A percentile compares a stretch with the other conserved stretches of the same genome.
Evolutionary conservation across 2,888 invertebrate genomes (phyloP).

Genomic region (Mechanitis mazaeus): DNA sequence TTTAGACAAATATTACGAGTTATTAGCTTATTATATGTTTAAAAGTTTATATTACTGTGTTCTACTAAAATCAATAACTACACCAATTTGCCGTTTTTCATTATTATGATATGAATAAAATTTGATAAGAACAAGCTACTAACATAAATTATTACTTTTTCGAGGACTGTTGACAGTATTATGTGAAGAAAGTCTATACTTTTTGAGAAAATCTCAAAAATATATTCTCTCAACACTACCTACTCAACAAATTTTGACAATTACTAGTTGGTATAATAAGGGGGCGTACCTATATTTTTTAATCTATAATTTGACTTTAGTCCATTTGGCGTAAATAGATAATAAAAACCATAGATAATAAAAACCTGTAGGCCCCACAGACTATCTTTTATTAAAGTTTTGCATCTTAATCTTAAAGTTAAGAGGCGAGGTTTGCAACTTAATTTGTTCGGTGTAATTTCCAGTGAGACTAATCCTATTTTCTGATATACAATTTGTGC

Average conservation of each 20-base stretch:
- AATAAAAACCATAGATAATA: too few relatives aligned
- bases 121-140: slow-evolving; percentile 14
- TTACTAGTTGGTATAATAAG: too few relatives aligned
- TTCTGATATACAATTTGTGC: too few relatives aligned
- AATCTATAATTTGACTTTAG: not conserved
- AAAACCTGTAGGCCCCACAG: too few relatives aligned
- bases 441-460: too few relatives aligned
- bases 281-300: not conserved
- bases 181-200: not conserved
- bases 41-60: slow-evolving; percentile 13
- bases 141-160: not conserved
- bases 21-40: slow-evolving; percentile 15
- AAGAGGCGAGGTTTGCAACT: too few relatives aligned
- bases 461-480: too few relatives aligned
- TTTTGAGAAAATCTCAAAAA: slow-evolving; percentile 1
- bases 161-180: not conserved
- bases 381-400: too few relatives aligned
- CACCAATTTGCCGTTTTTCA: not conserved
- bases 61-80: slow-evolving; percentile 47
- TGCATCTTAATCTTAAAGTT: too few relatives aligned
- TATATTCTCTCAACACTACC: not conserved
- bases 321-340: not conserved
- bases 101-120: not conserved
- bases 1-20: slow-evolving; percentile 6
- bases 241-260: not conserved